phyloP scores from a whole-genome alignment of 2,113 vertebrate species.

The Isichthys henryi region DNA sequence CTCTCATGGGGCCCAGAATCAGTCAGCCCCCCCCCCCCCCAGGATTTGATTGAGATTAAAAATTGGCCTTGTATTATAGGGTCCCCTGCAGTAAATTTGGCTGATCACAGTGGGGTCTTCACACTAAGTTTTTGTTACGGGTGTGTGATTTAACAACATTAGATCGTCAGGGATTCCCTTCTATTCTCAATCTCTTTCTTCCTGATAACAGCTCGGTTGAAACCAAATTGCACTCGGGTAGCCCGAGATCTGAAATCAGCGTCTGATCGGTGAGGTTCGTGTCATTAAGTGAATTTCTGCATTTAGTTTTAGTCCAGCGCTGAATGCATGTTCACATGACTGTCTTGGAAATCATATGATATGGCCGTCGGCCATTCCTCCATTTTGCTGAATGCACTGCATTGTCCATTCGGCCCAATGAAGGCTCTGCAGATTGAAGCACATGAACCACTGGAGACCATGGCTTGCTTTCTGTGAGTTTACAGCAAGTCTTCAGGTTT shows the following conservation, averaged over 20 bases:
- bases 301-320: neutral
- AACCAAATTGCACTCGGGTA: neutral
- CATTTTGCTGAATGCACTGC: neutral
- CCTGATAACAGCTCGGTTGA: neutral
- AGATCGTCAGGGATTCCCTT: neutral
- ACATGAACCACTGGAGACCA: neutral
- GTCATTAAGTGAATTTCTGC: neutral
- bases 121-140: neutral
- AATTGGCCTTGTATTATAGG: neutral
- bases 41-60: neutral
- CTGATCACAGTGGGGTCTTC: neutral
- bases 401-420: neutral
- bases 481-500: neutral
- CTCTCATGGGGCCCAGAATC: neutral
- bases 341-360: neutral
- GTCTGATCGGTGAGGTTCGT: neutral
- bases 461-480: neutral
- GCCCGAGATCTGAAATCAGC: neutral
- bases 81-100: neutral
- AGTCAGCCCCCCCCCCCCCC: neutral
- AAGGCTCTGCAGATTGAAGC: neutral
- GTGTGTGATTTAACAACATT: neutral
- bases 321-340: neutral
- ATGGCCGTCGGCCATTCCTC: neutral
- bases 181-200: neutral